Conservation (phyloP, 2,888 invertebrate species). For the Cacoxenus indagator region DNA sequence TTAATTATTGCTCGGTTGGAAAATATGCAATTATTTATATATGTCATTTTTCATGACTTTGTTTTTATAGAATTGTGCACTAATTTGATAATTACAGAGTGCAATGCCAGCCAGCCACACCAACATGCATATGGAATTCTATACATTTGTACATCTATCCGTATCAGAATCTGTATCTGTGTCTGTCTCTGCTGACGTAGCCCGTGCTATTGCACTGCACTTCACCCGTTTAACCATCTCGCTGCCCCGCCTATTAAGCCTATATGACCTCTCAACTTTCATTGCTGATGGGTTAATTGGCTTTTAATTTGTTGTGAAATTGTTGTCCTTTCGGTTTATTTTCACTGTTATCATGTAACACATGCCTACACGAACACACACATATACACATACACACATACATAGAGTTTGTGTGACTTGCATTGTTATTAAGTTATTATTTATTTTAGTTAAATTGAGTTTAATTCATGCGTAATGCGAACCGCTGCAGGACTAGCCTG, state of each 20-base stretch:
- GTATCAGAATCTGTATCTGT: neutral
- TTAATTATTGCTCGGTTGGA: conserved; percentile 51
- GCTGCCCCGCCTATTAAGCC: conserved; percentile 33
- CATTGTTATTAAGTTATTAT: conserved; percentile 19
- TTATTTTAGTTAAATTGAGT: conserved; percentile 16
- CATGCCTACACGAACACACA: neutral
- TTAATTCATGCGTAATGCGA: conserved; percentile 18
- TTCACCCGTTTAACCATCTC: conserved; percentile 1
- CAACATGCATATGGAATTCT: neutral
- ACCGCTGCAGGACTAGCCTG: neutral
- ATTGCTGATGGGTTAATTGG: conserved; percentile 53
- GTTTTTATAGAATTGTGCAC: conserved; percentile 44
- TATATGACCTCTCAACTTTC: neutral
- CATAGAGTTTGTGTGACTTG: conserved; percentile 5
- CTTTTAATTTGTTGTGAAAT: conserved; percentile 56
- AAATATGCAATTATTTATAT: conserved; percentile 26
- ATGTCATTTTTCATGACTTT: conserved; percentile 39
- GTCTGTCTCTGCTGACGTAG: too few relatives aligned
- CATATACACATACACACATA: neutral
- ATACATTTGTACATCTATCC: neutral
- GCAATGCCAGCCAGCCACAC: neutral
- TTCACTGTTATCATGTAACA: neutral
- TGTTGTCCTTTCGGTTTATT: conserved; percentile 28
- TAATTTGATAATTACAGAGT: conserved; percentile 59
- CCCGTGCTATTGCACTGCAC: conserved; percentile 33